Evolutionary conservation across 2,113 vertebrate genomes (phyloP), one percentile per base, ranked within the genome.

Genomic region (Eclectus roratus): DNA sequence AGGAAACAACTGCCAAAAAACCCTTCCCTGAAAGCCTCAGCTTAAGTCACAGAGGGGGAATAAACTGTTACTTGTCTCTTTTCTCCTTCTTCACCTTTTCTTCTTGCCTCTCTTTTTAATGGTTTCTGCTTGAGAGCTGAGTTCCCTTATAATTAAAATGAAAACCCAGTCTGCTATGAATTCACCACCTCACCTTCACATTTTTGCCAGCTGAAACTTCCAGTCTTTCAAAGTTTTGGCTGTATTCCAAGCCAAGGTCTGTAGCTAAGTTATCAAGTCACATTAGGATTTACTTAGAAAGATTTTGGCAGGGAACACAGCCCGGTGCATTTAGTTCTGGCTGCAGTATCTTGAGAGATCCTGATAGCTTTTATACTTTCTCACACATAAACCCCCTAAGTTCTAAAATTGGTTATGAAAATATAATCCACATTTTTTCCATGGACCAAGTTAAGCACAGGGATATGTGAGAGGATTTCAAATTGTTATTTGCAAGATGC

Each of bases 221-320:
- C 85, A 94, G 87, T 44, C 91, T 87, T 88, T 87, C 93, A 64
- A 70, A 94, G 73, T 80, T 74, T 65, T 93, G 96, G 96, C 93
- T 63, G 53, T 53, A 21, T 52, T 93, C 92, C 96, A 96, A 80
- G 77, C 11, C 49, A 74, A 85, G 77, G 90, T 89, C 93, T 14
- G 9, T 66, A 89, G 89, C 94, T 80, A 91, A 93, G 80, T 96
- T 96, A 95, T 92, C 94, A 85, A 97, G 91, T 92, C 95, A 92
- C 23, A 23, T 81, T 84, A 95, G 73, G 93, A 92, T 97, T 97
- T 94, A 91, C 81, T 94, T 47, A 88, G 85, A 91, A 95, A 69
- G 89, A 85, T 91, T 83, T 88, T 96, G 96, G 96, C 96, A 97
- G 87, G 50, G 76, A 89, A 79, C 3, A 12, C 6, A 39, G 86